phyloP scores from a whole-genome alignment of 2,113 vertebrate genomes.

The Pygoscelis antarcticus region DNA sequence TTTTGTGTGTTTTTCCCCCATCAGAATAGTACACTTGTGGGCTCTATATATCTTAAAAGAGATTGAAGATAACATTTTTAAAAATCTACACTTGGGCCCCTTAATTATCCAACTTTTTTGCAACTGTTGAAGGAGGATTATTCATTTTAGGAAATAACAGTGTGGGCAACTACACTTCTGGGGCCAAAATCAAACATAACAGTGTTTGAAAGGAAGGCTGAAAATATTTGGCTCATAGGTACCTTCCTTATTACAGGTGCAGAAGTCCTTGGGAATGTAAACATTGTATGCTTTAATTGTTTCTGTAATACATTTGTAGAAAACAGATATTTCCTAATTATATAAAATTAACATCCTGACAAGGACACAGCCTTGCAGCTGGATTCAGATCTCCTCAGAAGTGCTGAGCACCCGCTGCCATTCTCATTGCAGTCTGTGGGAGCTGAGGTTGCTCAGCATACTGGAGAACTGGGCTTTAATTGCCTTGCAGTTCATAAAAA shows the following conservation, averaged over 20 bases:
- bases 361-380: not conserved
- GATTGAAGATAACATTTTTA: slow-evolving; percentile 50
- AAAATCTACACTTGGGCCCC: slow-evolving; percentile 42
- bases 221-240: not conserved
- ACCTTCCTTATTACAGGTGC: not conserved
- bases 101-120: slow-evolving; percentile 60
- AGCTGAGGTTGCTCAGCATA: not conserved
- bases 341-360: not conserved
- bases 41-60: slow-evolving; percentile 74
- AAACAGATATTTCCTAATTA: not conserved
- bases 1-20: slow-evolving; percentile 64
- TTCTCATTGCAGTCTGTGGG: not conserved
- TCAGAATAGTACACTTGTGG: slow-evolving; percentile 76
- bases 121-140: slow-evolving; percentile 52
- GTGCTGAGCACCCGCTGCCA: not conserved
- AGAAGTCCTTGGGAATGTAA: not conserved
- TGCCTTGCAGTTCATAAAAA: not conserved
- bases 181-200: not conserved
- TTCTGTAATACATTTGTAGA: not conserved
- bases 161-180: not conserved
- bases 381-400: not conserved
- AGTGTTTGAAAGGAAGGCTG: not conserved
- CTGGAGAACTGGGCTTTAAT: not conserved
- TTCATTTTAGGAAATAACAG: not conserved
- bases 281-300: not conserved